A percentile compares a stretch with the other conserved stretches of the same genome.
These are phyloP conservation scores for Trachemys scripta DNA, from an alignment of 2,113 vertebrate species.

Conservation along the genomic window DNA sequence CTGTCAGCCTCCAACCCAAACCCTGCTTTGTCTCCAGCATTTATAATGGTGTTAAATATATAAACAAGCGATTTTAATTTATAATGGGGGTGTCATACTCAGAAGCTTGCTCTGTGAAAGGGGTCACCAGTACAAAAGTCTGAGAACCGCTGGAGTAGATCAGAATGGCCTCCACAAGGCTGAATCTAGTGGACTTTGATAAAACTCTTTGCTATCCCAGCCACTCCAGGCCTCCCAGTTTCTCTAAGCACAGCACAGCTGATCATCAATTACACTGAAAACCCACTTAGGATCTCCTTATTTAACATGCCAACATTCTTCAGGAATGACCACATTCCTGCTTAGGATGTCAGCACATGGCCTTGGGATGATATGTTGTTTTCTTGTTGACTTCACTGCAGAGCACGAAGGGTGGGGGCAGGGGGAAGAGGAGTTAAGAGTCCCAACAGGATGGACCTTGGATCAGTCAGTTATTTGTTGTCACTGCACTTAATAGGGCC, in stretches of 20 bases:
- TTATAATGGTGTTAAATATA: too few species aligned
- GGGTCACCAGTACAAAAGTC: too few species aligned
- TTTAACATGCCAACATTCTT: rapidly evolving
- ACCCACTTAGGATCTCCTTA: background rate
- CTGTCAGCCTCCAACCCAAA: too few species aligned
- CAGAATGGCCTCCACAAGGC: background rate
- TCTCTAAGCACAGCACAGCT: background rate
- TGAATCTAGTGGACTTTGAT: rapidly evolving
- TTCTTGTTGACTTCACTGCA: background rate
- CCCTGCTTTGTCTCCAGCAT: too few species aligned
- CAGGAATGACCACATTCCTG: rapidly evolving
- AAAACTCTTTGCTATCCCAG: background rate
- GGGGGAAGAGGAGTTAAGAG: background rate
- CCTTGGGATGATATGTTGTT: background rate
- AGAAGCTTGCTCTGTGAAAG: too few species aligned
- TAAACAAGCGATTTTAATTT: too few species aligned
- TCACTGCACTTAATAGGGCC: rapidly evolving
- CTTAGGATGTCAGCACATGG: rapidly evolving
- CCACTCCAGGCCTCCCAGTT: background rate
- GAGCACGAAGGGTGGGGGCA: background rate
- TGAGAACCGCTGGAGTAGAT: too few species aligned
- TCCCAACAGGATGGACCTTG: background rate
- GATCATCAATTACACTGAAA: rapidly evolving
- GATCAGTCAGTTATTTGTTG: constrained; percentile 26
- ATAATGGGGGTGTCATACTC: too few species aligned